Percentiles rank a stretch among this genome's conserved stretches.
These are phyloP conservation scores for Prorops nasuta DNA, from an alignment of 1,140 invertebrate species.

Conservation along the genomic window DNA sequence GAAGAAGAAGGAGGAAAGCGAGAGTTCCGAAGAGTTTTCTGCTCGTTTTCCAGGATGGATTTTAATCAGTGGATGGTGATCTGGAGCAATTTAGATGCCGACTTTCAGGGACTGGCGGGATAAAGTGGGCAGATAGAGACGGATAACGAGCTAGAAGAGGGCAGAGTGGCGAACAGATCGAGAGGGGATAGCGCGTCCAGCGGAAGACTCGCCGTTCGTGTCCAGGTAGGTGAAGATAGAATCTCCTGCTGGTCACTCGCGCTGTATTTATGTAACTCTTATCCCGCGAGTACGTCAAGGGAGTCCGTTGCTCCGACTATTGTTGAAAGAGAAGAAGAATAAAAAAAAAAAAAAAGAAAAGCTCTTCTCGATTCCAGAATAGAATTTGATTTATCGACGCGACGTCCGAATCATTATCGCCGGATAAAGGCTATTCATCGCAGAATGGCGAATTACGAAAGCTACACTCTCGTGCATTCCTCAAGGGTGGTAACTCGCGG, in stretches of 20 bases:
- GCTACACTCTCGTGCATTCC: too few relatives aligned
- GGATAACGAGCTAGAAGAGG: constrained; percentile 5
- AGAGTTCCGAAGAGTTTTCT: neutral
- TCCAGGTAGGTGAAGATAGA: neutral
- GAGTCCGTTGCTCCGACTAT: neutral
- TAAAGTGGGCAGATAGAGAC: neutral
- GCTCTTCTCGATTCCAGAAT: too few relatives aligned
- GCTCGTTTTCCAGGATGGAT: neutral
- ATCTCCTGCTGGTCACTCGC: constrained; percentile 25
- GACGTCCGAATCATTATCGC: neutral
- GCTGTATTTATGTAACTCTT: constrained; percentile 19
- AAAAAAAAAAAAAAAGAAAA: too few relatives aligned
- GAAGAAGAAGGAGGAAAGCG: too few relatives aligned
- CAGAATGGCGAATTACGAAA: too few relatives aligned
- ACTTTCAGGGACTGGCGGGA: constrained; percentile 8
- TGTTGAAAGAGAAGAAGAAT: too few relatives aligned
- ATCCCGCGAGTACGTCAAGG: neutral
- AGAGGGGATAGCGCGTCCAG: neutral
- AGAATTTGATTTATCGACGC: too few relatives aligned
- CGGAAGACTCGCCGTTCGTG: too few relatives aligned
- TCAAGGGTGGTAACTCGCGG: too few relatives aligned
- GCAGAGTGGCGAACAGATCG: neutral
- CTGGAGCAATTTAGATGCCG: constrained; percentile 25
- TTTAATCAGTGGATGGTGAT: constrained; percentile 15
- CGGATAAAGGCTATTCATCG: too few relatives aligned